Conservation (phyloP, 2,113 vertebrate species). For the Arvicanthis niloticus region DNA sequence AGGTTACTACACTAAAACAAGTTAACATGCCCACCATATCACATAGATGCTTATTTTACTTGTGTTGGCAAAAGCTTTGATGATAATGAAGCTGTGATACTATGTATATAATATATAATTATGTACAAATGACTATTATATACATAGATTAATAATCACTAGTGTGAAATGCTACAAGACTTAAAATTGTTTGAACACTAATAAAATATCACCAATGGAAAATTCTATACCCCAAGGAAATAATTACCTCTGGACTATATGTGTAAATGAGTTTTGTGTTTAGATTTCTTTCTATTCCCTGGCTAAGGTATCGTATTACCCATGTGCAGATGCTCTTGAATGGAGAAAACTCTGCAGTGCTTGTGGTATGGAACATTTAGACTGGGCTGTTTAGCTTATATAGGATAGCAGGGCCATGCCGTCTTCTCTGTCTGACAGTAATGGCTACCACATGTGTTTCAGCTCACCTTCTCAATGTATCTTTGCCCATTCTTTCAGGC, state of each 20-base stretch:
- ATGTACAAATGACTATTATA: neutral
- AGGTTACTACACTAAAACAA: neutral
- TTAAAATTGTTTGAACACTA: neutral
- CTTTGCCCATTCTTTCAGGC: neutral
- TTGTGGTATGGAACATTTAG: neutral
- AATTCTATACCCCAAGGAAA: neutral
- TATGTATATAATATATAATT: neutral
- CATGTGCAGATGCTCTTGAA: neutral
- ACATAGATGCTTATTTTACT: neutral
- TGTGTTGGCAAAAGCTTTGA: neutral
- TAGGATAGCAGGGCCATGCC: neutral
- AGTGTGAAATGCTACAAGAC: neutral
- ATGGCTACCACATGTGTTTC: neutral
- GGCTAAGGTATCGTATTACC: neutral
- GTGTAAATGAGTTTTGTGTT: neutral
- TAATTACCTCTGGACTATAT: neutral
- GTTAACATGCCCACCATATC: neutral
- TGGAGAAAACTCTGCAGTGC: neutral
- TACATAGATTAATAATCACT: neutral
- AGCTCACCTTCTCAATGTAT: conserved; percentile 24
- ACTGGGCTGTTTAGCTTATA: neutral
- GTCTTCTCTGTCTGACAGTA: neutral
- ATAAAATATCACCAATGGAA: neutral
- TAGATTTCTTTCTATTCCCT: neutral
- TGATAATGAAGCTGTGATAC: neutral